A percentile compares a stretch with the other conserved stretches of the same genome.
Evolutionary conservation across 2,113 vertebrate genomes (phyloP).

Genomic region (Axis porcinus): DNA sequence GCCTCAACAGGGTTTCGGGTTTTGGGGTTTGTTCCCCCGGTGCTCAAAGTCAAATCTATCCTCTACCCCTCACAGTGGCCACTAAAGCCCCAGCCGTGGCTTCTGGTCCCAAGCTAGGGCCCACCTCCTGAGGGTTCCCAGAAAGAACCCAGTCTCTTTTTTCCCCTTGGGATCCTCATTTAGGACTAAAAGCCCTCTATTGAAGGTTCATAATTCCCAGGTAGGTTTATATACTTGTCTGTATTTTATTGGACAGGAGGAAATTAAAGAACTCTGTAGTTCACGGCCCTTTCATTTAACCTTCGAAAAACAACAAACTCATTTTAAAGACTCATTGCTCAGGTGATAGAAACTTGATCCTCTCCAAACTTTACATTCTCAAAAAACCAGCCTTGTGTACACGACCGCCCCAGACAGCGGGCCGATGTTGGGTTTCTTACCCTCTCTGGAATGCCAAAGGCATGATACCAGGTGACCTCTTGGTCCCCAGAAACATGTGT

Average conservation of each 20-base stretch:
- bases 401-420: constrained; percentile 4
- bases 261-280: constrained; percentile 4
- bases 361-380: constrained; percentile 65
- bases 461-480: neutral
- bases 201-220: constrained; percentile 3
- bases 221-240: neutral
- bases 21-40: neutral
- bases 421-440: neutral
- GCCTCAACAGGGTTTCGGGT: neutral
- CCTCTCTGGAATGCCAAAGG: constrained; percentile 63
- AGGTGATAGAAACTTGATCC: constrained; percentile 66
- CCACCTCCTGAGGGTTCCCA: neutral
- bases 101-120: neutral
- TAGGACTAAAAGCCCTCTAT: neutral
- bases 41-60: neutral
- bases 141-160: neutral
- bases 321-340: constrained; percentile 71
- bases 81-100: neutral
- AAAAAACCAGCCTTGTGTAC: constrained; percentile 63
- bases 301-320: constrained; percentile 52
- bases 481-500: constrained; percentile 49
- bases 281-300: constrained; percentile 51
- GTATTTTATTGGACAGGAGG: constrained; percentile 11
- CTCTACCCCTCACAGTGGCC: neutral
- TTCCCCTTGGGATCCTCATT: neutral